Percentiles rank a stretch among this genome's conserved stretches.
Conservation (phyloP, 2,113 vertebrate species). For the Mesembrinibis cayennensis region DNA sequence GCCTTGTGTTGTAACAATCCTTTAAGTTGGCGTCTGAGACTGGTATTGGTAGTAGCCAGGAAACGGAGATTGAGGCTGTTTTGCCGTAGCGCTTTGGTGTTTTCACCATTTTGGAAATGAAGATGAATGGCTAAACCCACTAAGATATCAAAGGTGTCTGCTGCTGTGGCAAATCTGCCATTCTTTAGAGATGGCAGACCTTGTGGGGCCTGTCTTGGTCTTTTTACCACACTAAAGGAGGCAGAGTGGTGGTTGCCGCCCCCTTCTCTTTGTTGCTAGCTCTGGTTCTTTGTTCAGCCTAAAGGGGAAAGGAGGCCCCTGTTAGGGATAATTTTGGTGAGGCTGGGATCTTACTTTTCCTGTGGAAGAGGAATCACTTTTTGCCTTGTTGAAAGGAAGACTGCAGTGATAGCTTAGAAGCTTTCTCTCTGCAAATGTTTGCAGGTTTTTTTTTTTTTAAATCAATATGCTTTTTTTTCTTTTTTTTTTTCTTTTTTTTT, state of each 20-base stretch:
- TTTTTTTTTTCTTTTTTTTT: background rate
- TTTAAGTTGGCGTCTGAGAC: too few species aligned
- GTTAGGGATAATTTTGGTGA: slow-evolving; percentile 46
- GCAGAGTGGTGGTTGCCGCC: slow-evolving; percentile 64
- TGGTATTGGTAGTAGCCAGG: background rate
- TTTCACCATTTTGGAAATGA: background rate
- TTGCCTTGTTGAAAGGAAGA: background rate
- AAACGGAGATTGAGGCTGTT: background rate
- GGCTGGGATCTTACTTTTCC: background rate
- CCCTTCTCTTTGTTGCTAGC: slow-evolving; percentile 72
- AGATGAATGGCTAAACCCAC: background rate
- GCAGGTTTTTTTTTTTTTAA: background rate
- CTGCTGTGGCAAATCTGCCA: background rate
- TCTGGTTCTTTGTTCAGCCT: slow-evolving; percentile 71
- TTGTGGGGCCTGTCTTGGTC: slow-evolving; percentile 5
- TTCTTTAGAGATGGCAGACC: background rate
- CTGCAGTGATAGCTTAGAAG: background rate
- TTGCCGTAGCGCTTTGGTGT: background rate
- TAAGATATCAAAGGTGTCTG: background rate
- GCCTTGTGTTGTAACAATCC: fast-evolving
- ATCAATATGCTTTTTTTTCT: background rate
- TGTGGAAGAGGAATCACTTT: background rate
- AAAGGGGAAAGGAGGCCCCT: slow-evolving; percentile 56
- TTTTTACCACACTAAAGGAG: slow-evolving; percentile 16
- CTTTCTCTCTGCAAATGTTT: background rate